Evolutionary conservation across 2,113 vertebrate genomes (phyloP), one percentile per base, ranked within the genome.

Genomic region (Hyperopisus bebe): DNA sequence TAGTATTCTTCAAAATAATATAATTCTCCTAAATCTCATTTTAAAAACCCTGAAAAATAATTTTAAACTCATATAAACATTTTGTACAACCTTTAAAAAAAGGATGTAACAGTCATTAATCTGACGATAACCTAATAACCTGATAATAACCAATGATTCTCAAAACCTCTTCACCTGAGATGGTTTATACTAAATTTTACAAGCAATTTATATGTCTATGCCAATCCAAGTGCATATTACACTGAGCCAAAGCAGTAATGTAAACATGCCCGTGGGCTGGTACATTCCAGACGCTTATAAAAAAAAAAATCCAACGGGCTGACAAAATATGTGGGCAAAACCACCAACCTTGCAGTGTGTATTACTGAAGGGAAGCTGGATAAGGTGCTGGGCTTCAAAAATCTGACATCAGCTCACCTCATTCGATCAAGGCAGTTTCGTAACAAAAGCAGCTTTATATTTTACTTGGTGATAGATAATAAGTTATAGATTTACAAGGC

Each of bases 251-350:
- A 86, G 83, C n/a, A 46, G 44, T 53, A 87, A 87, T 51, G 85
- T 53, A 87, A 87, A 87, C 50, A 87, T 53, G 85, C 85, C 50
- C 85, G 24, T 35, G 27, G 85, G 50, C 50, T 87, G 85, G 85
- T 87, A 87, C 50, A 84, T 84, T 84, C 82, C 82, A 84, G 82
- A 46, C 5, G 7, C 44, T 80, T 80, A 80, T 7, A 62, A n/a
- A 62, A 58, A 53, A 62, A 48, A 51, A 87, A 87, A 84, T 53
- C 47, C 85, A 51, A 87, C 0, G 27, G 50, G 10, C 48, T 53
- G 11, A 87, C 85, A 87, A 46, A 84, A 53, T 35, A 35, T 87
- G 31, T 53, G 50, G 11, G 50, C 48, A 87, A 87, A 51, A 47
- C 46, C 84, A 86, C 24, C 27, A 24, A 21, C n/a, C 50, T 35